Evolutionary conservation across 1,140 invertebrate species (phyloP), one percentile per base, ranked within the genome.

Genomic region (Parapsyche elsis): DNA sequence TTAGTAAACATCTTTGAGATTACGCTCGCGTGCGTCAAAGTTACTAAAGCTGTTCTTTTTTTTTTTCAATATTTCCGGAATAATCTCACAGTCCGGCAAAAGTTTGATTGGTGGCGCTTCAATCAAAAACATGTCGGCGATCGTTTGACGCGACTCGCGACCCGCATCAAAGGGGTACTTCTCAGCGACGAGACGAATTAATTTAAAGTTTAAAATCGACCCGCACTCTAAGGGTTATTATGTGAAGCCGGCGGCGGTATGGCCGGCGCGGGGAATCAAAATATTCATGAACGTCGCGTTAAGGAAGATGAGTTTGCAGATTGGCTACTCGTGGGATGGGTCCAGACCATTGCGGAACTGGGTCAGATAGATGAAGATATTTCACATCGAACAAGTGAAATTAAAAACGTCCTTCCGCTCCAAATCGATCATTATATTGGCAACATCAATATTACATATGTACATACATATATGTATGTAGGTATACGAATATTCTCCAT

Each of bases 221-320:
- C 21, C 71, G 14, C 71, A 21, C 12, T 23, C 61, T 46, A 38
- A 49, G 14, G 71, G 71, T 16, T 46, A 46, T 73, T 9, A 73
- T 49, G 21, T 73, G 24, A 23, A 73, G 71, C 71, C 45, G 19
- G 45, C 9, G 71, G 71, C 71, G 71, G 24, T 73, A 73, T 73
- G 71, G 21, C 30, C 71, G 45, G 71, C 71, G 14, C 71, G 44
- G 44, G 71, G 71, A 73, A 73, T 73, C 71, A 73, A 73, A 73
- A 73, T 73, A 73, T 73, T 73, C 71, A 73, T 73, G 71, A 73
- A 73, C 71, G 71, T 73, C 45, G 45, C 71, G 71, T 73, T 73
- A 73, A 73, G 71, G 71, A 73, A 73, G 71, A 73, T 73, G 71
- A 73, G 71, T 73, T 73, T 73, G 38, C 71, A 73, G 38, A 73